Percentiles rank a stretch among this genome's conserved stretches.
Evolutionary conservation across 1,140 invertebrate genomes (phyloP).

Genomic region (Heliconius hermathena): DNA sequence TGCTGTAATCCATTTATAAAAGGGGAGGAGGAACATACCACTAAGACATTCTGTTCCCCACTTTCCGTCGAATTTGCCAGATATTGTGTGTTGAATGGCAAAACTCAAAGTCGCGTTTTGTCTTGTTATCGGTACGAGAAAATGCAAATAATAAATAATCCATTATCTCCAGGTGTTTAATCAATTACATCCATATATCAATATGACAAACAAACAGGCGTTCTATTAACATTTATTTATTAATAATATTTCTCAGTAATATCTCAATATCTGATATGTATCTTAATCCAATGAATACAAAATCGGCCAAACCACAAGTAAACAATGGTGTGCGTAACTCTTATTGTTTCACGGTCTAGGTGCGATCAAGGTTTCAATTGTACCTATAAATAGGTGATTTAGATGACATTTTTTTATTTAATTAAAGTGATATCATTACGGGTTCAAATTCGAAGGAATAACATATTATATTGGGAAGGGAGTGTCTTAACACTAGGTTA

Average conservation of each 20-base stretch:
- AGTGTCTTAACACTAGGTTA: too few species aligned
- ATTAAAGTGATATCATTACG: too few species aligned
- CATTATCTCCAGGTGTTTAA: background rate
- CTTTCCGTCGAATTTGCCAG: too few species aligned
- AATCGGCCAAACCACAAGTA: slow-evolving; percentile 30
- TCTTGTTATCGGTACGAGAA: too few species aligned
- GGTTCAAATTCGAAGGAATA: too few species aligned
- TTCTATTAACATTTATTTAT: background rate
- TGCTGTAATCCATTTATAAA: too few species aligned
- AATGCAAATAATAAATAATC: too few species aligned
- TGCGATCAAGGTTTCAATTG: slow-evolving; percentile 21
- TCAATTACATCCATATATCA: background rate
- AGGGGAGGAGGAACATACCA: too few species aligned
- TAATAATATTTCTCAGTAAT: background rate
- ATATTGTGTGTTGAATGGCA: background rate
- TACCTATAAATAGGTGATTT: background rate
- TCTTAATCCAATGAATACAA: slow-evolving; percentile 22
- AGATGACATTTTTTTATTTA: background rate
- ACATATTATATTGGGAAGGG: too few species aligned
- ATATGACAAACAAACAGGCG: background rate
- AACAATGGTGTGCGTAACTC: slow-evolving; percentile 17
- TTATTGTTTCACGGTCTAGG: slow-evolving; percentile 42
- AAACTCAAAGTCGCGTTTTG: background rate
- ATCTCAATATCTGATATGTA: slow-evolving; percentile 5
- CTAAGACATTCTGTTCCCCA: too few species aligned